These are phyloP conservation scores for Myodes glareolus DNA, from an alignment of 2,113 vertebrate species.

Conservation along the genomic window DNA sequence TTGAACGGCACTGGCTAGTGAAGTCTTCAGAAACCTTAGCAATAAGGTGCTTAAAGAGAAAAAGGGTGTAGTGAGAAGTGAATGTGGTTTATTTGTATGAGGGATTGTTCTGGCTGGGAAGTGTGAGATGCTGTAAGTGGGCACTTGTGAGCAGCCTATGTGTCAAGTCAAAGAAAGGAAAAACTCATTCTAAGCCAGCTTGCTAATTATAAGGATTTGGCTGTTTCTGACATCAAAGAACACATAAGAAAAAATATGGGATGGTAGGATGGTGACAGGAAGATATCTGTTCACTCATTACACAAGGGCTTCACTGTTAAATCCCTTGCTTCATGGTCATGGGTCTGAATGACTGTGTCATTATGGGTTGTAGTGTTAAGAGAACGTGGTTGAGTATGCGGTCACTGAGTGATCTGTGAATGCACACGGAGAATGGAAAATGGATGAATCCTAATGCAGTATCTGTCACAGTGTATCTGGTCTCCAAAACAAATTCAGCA, in stretches of 20 bases:
- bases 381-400: too few species aligned
- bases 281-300: not conserved
- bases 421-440: slow-evolving; percentile 31
- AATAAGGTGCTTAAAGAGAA: slow-evolving; percentile 1
- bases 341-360: not conserved
- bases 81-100: not conserved
- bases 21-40: slow-evolving; percentile 19
- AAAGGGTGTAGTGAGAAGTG: not conserved
- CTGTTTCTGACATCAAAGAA: not conserved
- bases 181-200: slow-evolving; percentile 30
- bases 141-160: not conserved
- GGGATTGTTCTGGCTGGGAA: not conserved
- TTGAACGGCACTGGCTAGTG: not conserved
- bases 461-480: not conserved
- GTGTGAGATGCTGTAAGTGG: not conserved
- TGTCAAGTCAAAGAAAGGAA: slow-evolving; percentile 33
- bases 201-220: not conserved
- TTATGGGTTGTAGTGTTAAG: not conserved
- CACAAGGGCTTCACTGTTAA: not conserved
- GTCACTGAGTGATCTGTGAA: not conserved
- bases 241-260: not conserved
- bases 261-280: not conserved
- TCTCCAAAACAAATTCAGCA: not conserved
- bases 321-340: not conserved
- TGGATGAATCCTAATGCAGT: slow-evolving; percentile 12